Evolutionary conservation across 2,888 invertebrate species (phyloP).

Genomic region (Cataglyphis albicans): DNA sequence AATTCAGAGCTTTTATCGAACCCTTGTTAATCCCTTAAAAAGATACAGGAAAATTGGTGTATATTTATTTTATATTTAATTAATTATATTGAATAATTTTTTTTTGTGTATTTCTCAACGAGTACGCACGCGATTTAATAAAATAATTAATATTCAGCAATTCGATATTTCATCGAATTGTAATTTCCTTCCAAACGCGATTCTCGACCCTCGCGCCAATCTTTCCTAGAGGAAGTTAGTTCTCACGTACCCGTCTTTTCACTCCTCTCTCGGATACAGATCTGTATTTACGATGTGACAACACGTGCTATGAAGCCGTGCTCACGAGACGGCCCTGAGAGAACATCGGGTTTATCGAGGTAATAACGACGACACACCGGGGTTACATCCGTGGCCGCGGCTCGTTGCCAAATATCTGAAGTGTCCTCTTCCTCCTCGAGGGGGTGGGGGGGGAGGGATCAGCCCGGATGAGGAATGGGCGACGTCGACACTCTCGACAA

Average conservation of each 20-base stretch:
- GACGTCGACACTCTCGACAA: conserved; percentile 9
- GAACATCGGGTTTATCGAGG: conserved; percentile 55
- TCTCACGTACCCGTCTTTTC: background rate
- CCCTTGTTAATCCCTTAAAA: conserved; percentile 13
- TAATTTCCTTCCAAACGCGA: conserved; percentile 6
- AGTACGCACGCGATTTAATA: background rate
- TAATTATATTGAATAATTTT: conserved; percentile 11
- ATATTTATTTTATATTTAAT: conserved; percentile 40
- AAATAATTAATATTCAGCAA: background rate
- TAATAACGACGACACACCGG: conserved; percentile 57
- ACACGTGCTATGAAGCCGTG: conserved; percentile 28
- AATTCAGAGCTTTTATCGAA: conserved; percentile 1
- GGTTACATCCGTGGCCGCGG: conserved; percentile 48
- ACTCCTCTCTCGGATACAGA: background rate
- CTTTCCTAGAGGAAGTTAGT: background rate
- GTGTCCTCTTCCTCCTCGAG: conserved; percentile 54
- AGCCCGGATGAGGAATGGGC: conserved; percentile 46
- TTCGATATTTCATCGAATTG: background rate
- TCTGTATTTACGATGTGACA: conserved; percentile 8
- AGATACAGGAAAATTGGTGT: background rate
- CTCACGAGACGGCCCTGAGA: conserved; percentile 29
- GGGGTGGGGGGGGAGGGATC: too few species aligned
- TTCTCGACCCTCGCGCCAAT: background rate
- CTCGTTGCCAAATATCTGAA: conserved; percentile 66
- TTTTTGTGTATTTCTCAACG: background rate